Base-by-base conservation (phyloP, 2,797 vertebrate genomes). In the Yasuhikotakia modesta region DNA sequence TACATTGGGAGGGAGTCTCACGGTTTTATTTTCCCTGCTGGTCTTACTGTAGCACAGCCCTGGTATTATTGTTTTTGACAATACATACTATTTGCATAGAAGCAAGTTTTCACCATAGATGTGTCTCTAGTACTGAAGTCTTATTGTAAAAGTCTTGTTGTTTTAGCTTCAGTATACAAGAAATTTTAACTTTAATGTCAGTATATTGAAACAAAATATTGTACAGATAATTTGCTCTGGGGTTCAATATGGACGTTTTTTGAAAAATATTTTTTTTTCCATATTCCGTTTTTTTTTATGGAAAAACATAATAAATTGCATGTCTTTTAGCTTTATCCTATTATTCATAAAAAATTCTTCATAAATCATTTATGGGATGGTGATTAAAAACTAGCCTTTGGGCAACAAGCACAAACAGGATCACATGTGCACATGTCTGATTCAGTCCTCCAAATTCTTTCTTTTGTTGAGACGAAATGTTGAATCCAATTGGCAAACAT, bases 401-500 rank as follows among this genome's bases (percentile, higher is more conserved):
- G 72, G 76, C 50, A 30, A 17, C 46, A 22, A 21, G 17, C 21
- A 21, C 46, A 58, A 64, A 66, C 22, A 24, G 53, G 66, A 66
- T 79, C n/a, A 70, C 58, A 67, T 10, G 2, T 60, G 17, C 52
- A 50, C 58, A 79, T 35, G 65, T 58, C 30, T 48, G 24, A 70
- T 67, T 60, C 17, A 52, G 48, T 43, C 13, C 16, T 57, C 2
- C 2, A 64, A 39, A 46, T 55, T 71, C 17, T 60, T 66, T 65
- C 30, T 22, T 24, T 60, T 52, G 39, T 64, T 43, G 24, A 65
- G 30, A 11, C 14, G 5, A 52, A 70, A 81, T 21, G 32, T 52
- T 64, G 1, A 67, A 60, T 65, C 43, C 61, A 67, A 71, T 69
- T 78, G 43, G 30, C 19, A 73, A 46, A 63, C 75, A 55, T 24